These are phyloP conservation scores for Brachypodius melanocephalos DNA, from an alignment of 2,113 vertebrate species.

Conservation along the genomic window DNA sequence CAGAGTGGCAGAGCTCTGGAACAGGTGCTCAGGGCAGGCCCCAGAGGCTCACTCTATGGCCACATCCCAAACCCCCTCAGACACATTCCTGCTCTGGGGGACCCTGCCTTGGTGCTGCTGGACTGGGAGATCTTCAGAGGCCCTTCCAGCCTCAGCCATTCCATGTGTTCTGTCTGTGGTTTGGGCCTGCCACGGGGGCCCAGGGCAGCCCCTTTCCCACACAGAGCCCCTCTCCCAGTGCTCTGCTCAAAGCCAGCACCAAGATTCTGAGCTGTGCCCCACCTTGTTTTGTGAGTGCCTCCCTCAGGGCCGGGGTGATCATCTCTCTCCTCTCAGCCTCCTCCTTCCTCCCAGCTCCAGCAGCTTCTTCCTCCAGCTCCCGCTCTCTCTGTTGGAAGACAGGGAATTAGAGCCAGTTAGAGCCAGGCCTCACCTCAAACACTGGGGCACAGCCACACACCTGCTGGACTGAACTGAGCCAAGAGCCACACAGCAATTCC, in stretches of 20 bases:
- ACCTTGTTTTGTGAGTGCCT: conserved; percentile 92
- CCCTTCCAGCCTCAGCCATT: background rate
- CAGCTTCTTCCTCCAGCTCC: conserved; percentile 20
- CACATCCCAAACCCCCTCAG: background rate
- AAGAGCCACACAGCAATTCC: background rate
- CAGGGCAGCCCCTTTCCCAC: background rate
- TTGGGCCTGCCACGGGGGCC: rapidly evolving
- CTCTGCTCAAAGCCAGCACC: background rate
- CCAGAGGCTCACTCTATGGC: background rate
- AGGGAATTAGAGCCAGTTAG: background rate
- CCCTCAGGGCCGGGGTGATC: conserved; percentile 88
- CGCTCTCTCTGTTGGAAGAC: conserved; percentile 72
- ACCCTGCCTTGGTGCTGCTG: background rate
- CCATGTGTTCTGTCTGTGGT: background rate
- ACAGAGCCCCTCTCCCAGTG: background rate
- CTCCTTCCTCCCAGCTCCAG: conserved; percentile 58
- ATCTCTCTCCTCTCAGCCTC: conserved; percentile 81
- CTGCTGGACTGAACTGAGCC: background rate
- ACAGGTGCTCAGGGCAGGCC: background rate
- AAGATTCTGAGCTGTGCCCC: background rate
- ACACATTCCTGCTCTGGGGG: background rate
- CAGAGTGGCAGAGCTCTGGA: background rate
- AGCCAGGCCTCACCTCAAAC: background rate
- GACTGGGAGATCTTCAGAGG: background rate
- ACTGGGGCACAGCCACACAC: background rate